Evolutionary conservation across 2,888 invertebrate species (phyloP).

Genomic region (Plebejus melissa): DNA sequence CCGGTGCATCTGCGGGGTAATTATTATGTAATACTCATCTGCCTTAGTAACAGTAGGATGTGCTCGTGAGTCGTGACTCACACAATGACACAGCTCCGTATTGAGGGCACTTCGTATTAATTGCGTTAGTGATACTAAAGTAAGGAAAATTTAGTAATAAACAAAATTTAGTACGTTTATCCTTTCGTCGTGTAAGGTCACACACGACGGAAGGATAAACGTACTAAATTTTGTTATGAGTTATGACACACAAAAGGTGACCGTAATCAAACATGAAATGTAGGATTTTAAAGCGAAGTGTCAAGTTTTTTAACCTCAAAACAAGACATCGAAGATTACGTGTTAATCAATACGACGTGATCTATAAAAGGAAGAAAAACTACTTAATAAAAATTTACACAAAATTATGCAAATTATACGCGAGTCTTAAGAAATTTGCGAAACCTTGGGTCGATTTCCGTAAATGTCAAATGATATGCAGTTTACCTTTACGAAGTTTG

Average conservation of each 20-base stretch:
- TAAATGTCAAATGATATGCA: slow-evolving; percentile 36
- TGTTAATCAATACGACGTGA: neutral
- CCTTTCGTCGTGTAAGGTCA: no score
- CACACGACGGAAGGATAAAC: neutral
- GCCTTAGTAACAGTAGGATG: slow-evolving; percentile 27
- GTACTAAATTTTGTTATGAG: neutral
- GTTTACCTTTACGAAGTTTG: slow-evolving; percentile 34
- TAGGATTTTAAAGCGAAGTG: neutral
- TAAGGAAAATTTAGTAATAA: neutral
- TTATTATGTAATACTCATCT: slow-evolving; percentile 20
- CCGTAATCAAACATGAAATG: neutral
- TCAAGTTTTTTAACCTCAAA: neutral
- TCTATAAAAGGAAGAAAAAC: slow-evolving; percentile 14
- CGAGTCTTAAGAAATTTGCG: slow-evolving; percentile 25
- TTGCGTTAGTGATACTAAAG: neutral
- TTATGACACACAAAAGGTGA: neutral
- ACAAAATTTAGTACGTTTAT: no score
- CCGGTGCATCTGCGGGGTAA: neutral
- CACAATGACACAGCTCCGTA: slow-evolving; percentile 9
- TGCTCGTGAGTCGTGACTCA: slow-evolving; percentile 20
- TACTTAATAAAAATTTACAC: slow-evolving; percentile 14
- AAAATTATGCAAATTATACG: slow-evolving; percentile 23
- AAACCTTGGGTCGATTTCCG: slow-evolving; percentile 26
- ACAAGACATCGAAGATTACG: neutral
- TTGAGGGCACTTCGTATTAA: slow-evolving; percentile 6